These are phyloP conservation scores for Eupeodes corollae DNA, from an alignment of 1,140 invertebrate species.

Conservation along the genomic window DNA sequence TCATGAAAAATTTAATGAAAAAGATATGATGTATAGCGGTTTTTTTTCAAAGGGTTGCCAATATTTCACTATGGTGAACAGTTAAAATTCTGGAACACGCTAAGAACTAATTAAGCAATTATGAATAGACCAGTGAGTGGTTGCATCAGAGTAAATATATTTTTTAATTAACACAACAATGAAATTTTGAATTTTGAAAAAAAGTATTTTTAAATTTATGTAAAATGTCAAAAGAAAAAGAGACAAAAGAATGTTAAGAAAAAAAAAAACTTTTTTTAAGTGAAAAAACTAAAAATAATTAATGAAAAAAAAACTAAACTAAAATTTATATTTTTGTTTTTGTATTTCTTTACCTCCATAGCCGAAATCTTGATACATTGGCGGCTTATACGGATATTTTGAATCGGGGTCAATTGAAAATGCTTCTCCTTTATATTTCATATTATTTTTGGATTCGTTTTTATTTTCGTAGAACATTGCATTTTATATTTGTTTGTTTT, in stretches of 20 bases:
- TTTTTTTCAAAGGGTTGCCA: too few species aligned
- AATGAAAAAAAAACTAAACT: too few species aligned
- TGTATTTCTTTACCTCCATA: conserved; percentile 38
- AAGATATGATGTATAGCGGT: too few species aligned
- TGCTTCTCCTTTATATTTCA: conserved; percentile 46
- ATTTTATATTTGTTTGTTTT: conserved; percentile 5
- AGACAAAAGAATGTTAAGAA: too few species aligned
- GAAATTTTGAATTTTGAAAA: background rate
- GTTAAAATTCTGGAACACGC: too few species aligned
- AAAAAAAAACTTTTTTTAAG: too few species aligned
- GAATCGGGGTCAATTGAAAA: conserved; percentile 45
- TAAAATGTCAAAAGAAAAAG: background rate
- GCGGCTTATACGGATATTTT: conserved; percentile 41
- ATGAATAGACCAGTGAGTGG: too few species aligned
- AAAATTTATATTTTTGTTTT: conserved; percentile 14
- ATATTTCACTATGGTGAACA: too few species aligned
- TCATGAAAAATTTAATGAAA: too few species aligned
- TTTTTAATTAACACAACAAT: background rate
- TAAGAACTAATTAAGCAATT: too few species aligned
- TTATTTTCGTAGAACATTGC: conserved; percentile 5
- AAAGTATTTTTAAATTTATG: background rate
- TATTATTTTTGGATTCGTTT: conserved; percentile 15
- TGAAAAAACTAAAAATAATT: too few species aligned
- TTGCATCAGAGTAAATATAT: too few species aligned
- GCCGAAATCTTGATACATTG: conserved; percentile 39